Evolutionary conservation across 2,888 invertebrate species (phyloP).

Genomic region (Noctua fimbriata): DNA sequence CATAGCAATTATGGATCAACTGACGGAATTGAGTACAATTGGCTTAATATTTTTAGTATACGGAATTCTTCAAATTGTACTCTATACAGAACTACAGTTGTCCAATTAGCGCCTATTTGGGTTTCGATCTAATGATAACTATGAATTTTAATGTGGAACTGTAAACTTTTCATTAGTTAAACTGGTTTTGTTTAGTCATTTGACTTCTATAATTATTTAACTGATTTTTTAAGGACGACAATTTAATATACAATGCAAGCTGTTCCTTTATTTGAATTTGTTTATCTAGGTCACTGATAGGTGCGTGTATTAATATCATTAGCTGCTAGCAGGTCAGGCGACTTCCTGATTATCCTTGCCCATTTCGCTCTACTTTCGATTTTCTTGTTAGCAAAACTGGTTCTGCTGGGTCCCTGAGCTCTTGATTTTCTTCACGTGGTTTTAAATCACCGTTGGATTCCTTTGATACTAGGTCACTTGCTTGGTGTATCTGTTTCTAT

Average conservation of each 20-base stretch:
- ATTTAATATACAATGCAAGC: not conserved
- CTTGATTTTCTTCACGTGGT: not conserved
- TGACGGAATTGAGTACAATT: not conserved
- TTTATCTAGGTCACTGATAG: not conserved
- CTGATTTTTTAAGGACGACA: not conserved
- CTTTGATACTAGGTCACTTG: not conserved
- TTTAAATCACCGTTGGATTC: not conserved
- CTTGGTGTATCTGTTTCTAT: not conserved
- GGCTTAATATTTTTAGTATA: not conserved
- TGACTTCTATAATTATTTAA: slow-evolving; percentile 5
- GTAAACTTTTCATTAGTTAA: not conserved
- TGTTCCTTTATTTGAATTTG: not conserved
- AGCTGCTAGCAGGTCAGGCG: not conserved
- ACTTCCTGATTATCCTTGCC: not conserved
- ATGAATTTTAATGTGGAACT: not conserved
- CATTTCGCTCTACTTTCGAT: not conserved
- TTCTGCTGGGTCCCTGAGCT: not conserved
- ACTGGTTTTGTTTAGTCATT: slow-evolving; percentile 11
- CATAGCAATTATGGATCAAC: not conserved
- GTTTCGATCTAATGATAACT: slow-evolving; percentile 21
- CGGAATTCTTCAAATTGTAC: not conserved
- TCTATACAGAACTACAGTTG: not conserved
- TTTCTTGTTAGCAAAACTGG: slow-evolving; percentile 1
- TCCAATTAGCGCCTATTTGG: slow-evolving; percentile 12
- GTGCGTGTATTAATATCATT: not conserved